Base-by-base conservation (phyloP, 1,140 invertebrate species). In the Aphelenchoides fujianensis region DNA sequence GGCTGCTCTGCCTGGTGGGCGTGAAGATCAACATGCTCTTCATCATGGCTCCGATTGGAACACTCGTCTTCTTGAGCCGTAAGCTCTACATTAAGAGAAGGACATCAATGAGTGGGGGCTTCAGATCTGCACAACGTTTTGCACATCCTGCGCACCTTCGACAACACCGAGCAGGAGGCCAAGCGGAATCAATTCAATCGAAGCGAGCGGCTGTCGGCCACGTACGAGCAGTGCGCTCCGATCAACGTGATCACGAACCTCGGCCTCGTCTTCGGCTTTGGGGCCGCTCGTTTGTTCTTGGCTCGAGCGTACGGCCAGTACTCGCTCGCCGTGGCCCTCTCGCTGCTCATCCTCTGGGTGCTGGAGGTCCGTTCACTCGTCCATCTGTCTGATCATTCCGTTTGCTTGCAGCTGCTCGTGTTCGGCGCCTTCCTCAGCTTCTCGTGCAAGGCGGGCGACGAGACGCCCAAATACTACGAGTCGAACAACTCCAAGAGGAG, bases 221-320 rank as follows among this genome's bases (percentile, higher is more conserved):
- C 72, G 5, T 76, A 75, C 61, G 77, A 76, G 31, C 74, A 69
- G 55, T 75, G 74, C 3, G 74, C 73, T 3, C 74, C 71, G 12
- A 23, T 61, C 2, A 57, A 73, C 53, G 32, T 76, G 28, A 12
- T 61, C 27, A 75, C 53, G 19, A 73, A 73, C 54, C 30, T 76
- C 52, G 41, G 32, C 9, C 32, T 76, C 5, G 41, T 73, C 19
- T 32, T 76, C 19, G 72, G 54, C 1, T 76, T 73, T 31, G 35
- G 30, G 3, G 41, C 31, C 31, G 73, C 53, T n/a, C 28, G 36
- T 19, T 73, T 73, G 27, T 75, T 73, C 2, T 69, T 73, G 28
- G 12, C 59, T 3, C 32, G 23, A 34, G 70, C 37, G n/a, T 73
- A 73, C 35, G 73, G 16, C 7, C 19, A 27, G 12, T 76, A 37